Evolutionary conservation across 2,113 vertebrate species (phyloP).

Genomic region (Macquaria australasica): DNA sequence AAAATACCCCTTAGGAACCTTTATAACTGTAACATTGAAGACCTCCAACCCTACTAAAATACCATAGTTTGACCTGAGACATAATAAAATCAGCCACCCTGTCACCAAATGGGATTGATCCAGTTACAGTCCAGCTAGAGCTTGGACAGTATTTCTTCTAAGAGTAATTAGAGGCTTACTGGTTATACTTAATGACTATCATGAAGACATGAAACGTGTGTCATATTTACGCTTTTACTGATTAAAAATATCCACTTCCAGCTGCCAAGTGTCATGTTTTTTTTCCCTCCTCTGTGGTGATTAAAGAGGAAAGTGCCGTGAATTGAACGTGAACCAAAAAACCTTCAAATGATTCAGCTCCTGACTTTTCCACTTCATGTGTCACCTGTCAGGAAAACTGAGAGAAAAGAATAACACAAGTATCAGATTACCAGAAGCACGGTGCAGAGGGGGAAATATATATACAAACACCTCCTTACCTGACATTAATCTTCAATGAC

Average conservation of each 20-base stretch:
- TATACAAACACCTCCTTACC: constrained; percentile 19
- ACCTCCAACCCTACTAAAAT: neutral
- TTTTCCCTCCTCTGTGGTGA: constrained; percentile 32
- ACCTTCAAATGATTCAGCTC: constrained; percentile 29
- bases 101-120: neutral
- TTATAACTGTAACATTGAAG: neutral
- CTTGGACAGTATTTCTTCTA: neutral
- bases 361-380: constrained; percentile 33
- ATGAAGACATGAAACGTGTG: constrained; percentile 2
- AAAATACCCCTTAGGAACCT: neutral
- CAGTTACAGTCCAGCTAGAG: neutral
- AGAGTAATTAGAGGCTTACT: neutral
- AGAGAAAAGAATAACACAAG: constrained; percentile 35
- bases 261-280: constrained; percentile 36
- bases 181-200: constrained; percentile 10
- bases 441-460: neutral
- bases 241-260: constrained; percentile 32
- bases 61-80: neutral
- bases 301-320: constrained; percentile 35
- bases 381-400: constrained; percentile 42
- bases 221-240: neutral
- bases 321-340: constrained; percentile 42
- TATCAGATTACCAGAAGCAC: constrained; percentile 18
- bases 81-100: neutral
- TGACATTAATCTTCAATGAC: constrained; percentile 19